phyloP scores from a whole-genome alignment of 2,113 vertebrate species.

The Sander lucioperca region DNA sequence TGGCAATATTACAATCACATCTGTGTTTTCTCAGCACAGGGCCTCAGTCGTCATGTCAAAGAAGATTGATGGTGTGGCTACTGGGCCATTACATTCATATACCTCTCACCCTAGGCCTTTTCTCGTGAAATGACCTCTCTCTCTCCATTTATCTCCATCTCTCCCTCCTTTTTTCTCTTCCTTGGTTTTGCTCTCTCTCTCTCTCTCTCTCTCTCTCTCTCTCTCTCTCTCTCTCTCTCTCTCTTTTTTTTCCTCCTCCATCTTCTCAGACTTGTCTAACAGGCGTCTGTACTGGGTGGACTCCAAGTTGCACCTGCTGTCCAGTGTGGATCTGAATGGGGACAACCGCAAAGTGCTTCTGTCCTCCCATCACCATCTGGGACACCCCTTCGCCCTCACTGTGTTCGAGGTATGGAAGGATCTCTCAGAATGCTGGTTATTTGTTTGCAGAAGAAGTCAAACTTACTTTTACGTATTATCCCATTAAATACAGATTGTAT shows the following conservation, averaged over 20 bases:
- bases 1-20: slow-evolving; percentile 71
- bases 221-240: slow-evolving; percentile 38
- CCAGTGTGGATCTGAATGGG: slow-evolving; percentile 94
- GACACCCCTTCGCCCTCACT: slow-evolving; percentile 95
- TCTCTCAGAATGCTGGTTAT: not conserved
- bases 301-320: slow-evolving; percentile 96
- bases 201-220: slow-evolving; percentile 54
- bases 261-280: slow-evolving; percentile 91
- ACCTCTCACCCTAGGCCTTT: slow-evolving; percentile 64
- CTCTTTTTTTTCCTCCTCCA: slow-evolving; percentile 33
- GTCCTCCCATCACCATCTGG: slow-evolving; percentile 90
- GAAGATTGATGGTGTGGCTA: slow-evolving; percentile 75
- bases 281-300: slow-evolving; percentile 98
- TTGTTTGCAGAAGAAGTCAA: not conserved
- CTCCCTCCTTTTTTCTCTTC: not conserved
- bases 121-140: slow-evolving; percentile 66
- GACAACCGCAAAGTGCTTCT: slow-evolving; percentile 94
- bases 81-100: slow-evolving; percentile 71
- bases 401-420: slow-evolving; percentile 92
- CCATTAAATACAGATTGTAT: not conserved
- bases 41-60: slow-evolving; percentile 61
- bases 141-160: slow-evolving; percentile 20
- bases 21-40: slow-evolving; percentile 67
- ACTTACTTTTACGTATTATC: not conserved
- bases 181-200: slow-evolving; percentile 18